These are phyloP conservation scores for Ceratitis capitata DNA, from an alignment of 1,140 invertebrate species.

Conservation along the genomic window DNA sequence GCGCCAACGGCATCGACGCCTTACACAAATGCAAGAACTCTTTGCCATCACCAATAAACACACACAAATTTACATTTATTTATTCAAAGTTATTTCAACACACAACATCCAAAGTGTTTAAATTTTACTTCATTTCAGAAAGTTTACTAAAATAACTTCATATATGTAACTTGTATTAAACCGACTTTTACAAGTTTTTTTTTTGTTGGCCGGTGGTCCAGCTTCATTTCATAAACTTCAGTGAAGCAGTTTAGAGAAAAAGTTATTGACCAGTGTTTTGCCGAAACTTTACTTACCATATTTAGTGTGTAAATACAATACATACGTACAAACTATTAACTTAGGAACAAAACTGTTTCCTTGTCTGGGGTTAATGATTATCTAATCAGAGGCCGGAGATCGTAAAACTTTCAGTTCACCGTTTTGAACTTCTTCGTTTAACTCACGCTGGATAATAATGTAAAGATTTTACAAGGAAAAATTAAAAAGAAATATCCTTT, in stretches of 20 bases:
- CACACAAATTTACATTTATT: background rate
- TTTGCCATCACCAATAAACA: background rate
- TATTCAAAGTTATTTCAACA: background rate
- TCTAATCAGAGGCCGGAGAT: conserved; percentile 53
- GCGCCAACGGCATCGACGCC: background rate
- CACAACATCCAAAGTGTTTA: background rate
- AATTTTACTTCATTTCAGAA: background rate
- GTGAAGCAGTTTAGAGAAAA: background rate
- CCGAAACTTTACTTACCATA: background rate
- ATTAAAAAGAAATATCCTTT: no score
- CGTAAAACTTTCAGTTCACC: background rate
- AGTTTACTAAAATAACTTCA: background rate
- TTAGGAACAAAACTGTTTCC: conserved; percentile 41
- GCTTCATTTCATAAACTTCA: background rate
- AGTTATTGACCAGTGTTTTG: background rate
- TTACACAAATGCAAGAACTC: background rate
- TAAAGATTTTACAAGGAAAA: no score
- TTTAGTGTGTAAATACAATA: background rate
- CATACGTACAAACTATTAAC: background rate
- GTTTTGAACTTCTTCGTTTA: background rate
- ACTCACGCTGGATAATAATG: background rate
- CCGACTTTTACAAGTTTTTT: background rate
- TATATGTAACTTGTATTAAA: background rate
- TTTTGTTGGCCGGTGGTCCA: background rate
- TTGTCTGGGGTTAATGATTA: conserved; percentile 62